phyloP scores from a whole-genome alignment of 2,888 invertebrate genomes.

The Leptogaster cylindrica region DNA sequence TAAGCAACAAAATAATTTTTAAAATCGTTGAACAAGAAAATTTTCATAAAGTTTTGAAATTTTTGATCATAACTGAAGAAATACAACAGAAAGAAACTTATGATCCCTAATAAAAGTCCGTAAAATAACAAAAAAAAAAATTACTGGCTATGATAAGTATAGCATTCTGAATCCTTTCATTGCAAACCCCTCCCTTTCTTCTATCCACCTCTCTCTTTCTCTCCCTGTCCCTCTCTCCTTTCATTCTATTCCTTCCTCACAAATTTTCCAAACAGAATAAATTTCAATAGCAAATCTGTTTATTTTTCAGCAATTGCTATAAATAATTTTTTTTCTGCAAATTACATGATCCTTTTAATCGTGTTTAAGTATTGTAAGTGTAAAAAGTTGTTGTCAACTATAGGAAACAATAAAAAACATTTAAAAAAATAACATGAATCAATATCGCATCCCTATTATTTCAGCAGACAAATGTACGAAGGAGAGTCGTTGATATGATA shows the following conservation, averaged over 20 bases:
- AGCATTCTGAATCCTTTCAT: not conserved
- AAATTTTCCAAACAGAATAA: not conserved
- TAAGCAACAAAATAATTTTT: constrained; percentile 16
- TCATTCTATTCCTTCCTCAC: not conserved
- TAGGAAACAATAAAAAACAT: constrained; percentile 27
- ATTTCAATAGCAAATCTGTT: not conserved
- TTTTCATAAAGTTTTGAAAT: constrained; percentile 18
- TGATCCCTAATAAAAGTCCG: too few species aligned
- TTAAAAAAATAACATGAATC: constrained; percentile 19
- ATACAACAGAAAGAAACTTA: too few species aligned
- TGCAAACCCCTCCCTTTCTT: not conserved
- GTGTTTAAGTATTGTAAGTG: constrained; percentile 27
- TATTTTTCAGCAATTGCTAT: constrained; percentile 2
- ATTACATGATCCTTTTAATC: constrained; percentile 19
- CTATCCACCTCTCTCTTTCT: not conserved
- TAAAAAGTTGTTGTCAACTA: constrained; percentile 29
- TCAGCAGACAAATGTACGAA: constrained; percentile 47
- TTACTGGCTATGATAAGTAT: constrained; percentile 6
- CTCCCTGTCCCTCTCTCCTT: not conserved
- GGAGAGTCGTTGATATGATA: constrained; percentile 50
- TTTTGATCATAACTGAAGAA: too few species aligned
- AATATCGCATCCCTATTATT: constrained; percentile 28
- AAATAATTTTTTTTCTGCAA: constrained; percentile 2
- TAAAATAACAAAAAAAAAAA: not conserved
- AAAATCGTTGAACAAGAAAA: constrained; percentile 23